Evolutionary conservation across 2,888 invertebrate species (phyloP), one percentile per base, ranked within the genome.

Genomic region (Plagodis dolabraria): DNA sequence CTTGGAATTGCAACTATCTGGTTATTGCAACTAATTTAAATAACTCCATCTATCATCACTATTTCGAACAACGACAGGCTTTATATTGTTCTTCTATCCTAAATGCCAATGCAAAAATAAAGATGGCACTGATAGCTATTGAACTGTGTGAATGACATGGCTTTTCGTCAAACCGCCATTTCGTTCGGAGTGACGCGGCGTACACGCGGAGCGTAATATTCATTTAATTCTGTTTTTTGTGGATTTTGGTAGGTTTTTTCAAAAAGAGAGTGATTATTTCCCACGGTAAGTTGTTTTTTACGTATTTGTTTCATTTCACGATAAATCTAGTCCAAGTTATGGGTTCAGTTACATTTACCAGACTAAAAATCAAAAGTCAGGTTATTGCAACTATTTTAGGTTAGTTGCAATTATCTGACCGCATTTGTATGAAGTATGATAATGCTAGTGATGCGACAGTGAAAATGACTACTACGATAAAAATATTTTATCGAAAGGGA

Each of bases 381-480:
- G 56, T 50, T 56, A 56, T 56, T 56, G 56, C 50, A 56, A 56
- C 56, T 56, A 56, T 47, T 56, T 56, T 56, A 56, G 50, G 56
- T 50, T 56, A 56, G 56, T 56, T 51, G 50, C 50, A 56, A 33
- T 50, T 56, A 56, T 56, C 35, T 35, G 35, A 35, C 35, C 35
- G 35, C 35, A 6, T 35, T 35, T 35, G 7, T 35, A 35, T 35
- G 35, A 35, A 35, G 35, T 35, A 35, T 35, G 35, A 35, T 35
- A 35, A 35, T 35, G 56, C 50, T 51, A 56, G 50, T 56, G 56
- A 50, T 56, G 47, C 47, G 56, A 56, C 56, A 51, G 50, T 56
- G 46, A 51, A 56, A 56, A 56, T 40, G 33, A 56, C 50, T 50
- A 46, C 36, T 50, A 51, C 56, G 56, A 56, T 35, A 35, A 35